Conservation (phyloP, 2,888 invertebrate species). For the Acheta domesticus region DNA sequence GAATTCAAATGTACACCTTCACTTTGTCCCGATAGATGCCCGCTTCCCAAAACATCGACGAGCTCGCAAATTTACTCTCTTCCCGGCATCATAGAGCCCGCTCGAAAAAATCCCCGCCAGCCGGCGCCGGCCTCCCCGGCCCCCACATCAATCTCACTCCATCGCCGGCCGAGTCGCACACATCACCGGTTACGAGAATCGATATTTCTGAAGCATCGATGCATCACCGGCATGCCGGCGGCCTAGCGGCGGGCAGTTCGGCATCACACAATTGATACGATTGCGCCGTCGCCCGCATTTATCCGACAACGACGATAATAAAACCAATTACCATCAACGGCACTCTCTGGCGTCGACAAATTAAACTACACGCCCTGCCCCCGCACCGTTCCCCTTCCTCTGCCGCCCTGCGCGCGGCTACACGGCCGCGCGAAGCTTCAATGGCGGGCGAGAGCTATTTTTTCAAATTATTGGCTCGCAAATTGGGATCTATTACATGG, state of each 20-base stretch:
- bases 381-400: neutral
- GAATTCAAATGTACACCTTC: no score
- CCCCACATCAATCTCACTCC: no score
- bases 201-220: no score
- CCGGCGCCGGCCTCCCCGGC: no score
- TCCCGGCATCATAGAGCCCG: no score
- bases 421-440: neutral
- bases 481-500: neutral
- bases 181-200: no score
- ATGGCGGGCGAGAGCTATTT: slow-evolving; percentile 1
- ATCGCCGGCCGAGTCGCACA: no score
- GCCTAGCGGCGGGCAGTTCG: neutral
- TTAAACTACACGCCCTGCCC: slow-evolving; percentile 3
- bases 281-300: slow-evolving; percentile 18
- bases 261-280: neutral
- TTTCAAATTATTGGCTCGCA: slow-evolving; percentile 10
- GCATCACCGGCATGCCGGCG: no score
- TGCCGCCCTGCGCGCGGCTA: neutral
- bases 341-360: slow-evolving; percentile 18
- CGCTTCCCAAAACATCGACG: no score
- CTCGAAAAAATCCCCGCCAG: no score
- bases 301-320: slow-evolving; percentile 5
- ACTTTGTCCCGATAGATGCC: no score
- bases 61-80: no score
- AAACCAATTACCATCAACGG: neutral